Evolutionary conservation across 2,797 vertebrate genomes (phyloP).

Genomic region (Margarornis squamiger): DNA sequence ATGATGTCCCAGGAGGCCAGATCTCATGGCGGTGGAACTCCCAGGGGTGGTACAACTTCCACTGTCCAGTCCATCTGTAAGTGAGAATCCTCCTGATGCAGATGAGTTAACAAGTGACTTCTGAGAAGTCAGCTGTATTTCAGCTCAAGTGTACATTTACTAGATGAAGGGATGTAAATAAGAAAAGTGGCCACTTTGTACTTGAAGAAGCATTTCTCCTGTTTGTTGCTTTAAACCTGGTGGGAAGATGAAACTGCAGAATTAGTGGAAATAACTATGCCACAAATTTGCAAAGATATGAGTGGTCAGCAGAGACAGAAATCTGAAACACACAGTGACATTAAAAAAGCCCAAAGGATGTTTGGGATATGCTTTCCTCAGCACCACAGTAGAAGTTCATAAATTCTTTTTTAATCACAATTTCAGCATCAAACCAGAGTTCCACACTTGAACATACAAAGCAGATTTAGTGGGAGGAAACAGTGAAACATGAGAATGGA

Average conservation of each 20-base stretch:
- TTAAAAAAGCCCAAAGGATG: not conserved
- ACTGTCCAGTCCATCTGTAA: constrained; percentile 50
- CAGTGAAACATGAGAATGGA: not conserved
- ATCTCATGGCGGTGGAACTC: not conserved
- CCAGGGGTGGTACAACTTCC: constrained; percentile 36
- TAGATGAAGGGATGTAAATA: not conserved
- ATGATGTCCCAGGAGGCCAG: constrained; percentile 42
- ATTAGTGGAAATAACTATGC: not conserved
- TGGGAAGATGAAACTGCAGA: not conserved
- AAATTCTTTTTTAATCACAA: not conserved
- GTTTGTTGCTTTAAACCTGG: not conserved
- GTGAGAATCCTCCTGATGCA: not conserved
- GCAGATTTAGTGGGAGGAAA: not conserved
- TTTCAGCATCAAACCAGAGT: not conserved
- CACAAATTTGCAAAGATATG: not conserved
- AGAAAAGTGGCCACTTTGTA: not conserved
- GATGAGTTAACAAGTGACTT: not conserved
- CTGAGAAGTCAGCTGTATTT: not conserved
- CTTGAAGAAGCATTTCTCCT: not conserved
- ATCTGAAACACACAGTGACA: not conserved
- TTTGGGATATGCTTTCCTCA: not conserved
- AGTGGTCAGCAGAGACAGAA: not conserved
- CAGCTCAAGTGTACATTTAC: not conserved
- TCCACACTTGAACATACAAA: not conserved
- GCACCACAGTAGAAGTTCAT: not conserved